phyloP scores from a whole-genome alignment of 2,888 invertebrate species.

The Spodoptera littoralis region DNA sequence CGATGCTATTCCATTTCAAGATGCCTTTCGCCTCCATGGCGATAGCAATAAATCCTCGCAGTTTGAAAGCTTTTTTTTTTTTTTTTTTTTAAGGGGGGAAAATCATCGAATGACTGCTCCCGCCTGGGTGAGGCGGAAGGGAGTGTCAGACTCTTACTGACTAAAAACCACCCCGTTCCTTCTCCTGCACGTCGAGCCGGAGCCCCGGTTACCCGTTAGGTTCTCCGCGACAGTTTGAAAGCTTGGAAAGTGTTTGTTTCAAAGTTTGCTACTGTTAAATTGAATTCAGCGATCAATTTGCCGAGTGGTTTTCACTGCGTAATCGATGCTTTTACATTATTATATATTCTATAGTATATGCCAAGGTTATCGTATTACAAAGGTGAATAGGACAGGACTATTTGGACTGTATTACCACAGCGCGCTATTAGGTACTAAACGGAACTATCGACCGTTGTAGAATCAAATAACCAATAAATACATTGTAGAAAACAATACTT shows the following conservation, averaged over 20 bases:
- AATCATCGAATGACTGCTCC: no score
- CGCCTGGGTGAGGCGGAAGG: no score
- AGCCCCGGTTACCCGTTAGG: no score
- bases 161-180: no score
- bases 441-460: no score
- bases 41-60: slow-evolving; percentile 39
- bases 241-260: slow-evolving; percentile 28
- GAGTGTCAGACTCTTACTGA: no score
- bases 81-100: no score
- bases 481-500: no score
- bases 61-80: slow-evolving; percentile 39
- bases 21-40: slow-evolving; percentile 39
- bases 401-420: slow-evolving; percentile 9
- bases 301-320: slow-evolving; percentile 14
- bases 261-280: slow-evolving; percentile 26
- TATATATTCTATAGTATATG: slow-evolving; percentile 15
- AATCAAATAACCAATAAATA: no score
- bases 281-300: slow-evolving; percentile 36
- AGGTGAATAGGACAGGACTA: slow-evolving; percentile 3
- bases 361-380: slow-evolving; percentile 15
- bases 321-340: slow-evolving; percentile 24
- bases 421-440: neutral
- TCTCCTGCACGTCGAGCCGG: no score
- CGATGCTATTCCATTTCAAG: slow-evolving; percentile 23
- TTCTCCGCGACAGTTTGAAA: slow-evolving; percentile 47